These are phyloP conservation scores for Sepioteuthis lessoniana DNA, from an alignment of 2,888 invertebrate species.

Conservation along the genomic window DNA sequence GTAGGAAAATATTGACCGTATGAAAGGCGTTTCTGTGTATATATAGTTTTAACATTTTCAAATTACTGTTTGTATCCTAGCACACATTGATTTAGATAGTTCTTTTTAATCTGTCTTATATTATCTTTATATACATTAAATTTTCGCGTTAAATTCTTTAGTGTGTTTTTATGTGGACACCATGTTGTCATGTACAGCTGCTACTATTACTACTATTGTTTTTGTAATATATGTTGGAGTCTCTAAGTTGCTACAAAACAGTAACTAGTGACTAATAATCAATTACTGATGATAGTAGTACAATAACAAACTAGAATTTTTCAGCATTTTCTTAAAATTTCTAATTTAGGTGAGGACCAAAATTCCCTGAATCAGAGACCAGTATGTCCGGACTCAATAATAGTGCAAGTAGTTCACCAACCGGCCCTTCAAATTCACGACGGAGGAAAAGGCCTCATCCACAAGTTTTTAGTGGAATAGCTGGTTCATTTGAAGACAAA, in stretches of 20 bases:
- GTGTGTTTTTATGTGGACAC: background rate
- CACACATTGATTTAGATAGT: too few relatives aligned
- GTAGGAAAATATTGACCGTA: too few relatives aligned
- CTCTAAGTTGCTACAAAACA: background rate
- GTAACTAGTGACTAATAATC: background rate
- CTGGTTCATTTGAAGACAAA: conserved; percentile 72
- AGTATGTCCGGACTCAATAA: background rate
- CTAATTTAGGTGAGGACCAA: conserved; percentile 48
- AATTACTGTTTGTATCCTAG: too few relatives aligned
- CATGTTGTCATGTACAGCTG: conserved; percentile 6
- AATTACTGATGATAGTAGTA: background rate
- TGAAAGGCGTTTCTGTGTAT: too few relatives aligned
- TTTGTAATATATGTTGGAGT: background rate
- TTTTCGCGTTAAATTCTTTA: background rate
- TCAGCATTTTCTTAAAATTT: conserved; percentile 38
- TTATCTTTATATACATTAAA: too few relatives aligned
- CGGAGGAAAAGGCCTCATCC: conserved; percentile 68
- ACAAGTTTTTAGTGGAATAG: conserved; percentile 71
- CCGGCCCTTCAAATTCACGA: conserved; percentile 53
- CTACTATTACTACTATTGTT: background rate
- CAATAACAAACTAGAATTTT: background rate
- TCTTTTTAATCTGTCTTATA: too few relatives aligned
- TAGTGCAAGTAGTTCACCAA: conserved; percentile 57
- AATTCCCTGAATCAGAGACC: conserved; percentile 50
- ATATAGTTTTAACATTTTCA: too few relatives aligned